phyloP scores from a whole-genome alignment of 1,140 invertebrate species.

The Drosophila kanapiae region DNA sequence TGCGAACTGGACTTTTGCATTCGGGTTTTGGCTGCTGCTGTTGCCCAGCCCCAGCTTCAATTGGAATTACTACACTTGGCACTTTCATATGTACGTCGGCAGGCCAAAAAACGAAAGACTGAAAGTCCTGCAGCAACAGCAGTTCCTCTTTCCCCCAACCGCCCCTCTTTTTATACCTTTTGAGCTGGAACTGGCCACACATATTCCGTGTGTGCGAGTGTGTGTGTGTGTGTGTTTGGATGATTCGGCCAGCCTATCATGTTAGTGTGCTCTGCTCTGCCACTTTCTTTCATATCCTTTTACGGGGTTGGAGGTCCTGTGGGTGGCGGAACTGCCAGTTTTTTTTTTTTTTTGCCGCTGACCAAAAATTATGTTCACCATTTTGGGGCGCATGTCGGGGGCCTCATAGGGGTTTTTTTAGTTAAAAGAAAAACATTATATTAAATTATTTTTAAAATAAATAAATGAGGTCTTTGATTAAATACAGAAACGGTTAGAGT shows the following conservation, averaged over 20 bases:
- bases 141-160: constrained; percentile 29
- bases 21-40: constrained; percentile 31
- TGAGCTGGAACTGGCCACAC: constrained; percentile 35
- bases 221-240: constrained; percentile 39
- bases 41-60: constrained; percentile 62
- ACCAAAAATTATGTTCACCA: constrained; percentile 70
- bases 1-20: constrained; percentile 51
- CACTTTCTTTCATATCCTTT: constrained; percentile 51
- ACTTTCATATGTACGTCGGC: constrained; percentile 69
- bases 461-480: constrained; percentile 15
- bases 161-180: constrained; percentile 35
- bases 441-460: constrained; percentile 54
- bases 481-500: constrained; percentile 7
- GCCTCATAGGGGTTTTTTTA: constrained; percentile 18
- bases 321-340: constrained; percentile 28
- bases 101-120: constrained; percentile 29
- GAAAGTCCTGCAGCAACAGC: constrained; percentile 23
- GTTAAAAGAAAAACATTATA: constrained; percentile 51
- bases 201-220: constrained; percentile 23
- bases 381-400: constrained; percentile 52
- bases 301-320: constrained; percentile 1
- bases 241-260: constrained; percentile 73
- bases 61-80: constrained; percentile 82
- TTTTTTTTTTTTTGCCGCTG: constrained; percentile 38
- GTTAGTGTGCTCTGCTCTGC: constrained; percentile 71